Evolutionary conservation across 2,888 invertebrate species (phyloP).

Genomic region (Eupithecia subfuscata): DNA sequence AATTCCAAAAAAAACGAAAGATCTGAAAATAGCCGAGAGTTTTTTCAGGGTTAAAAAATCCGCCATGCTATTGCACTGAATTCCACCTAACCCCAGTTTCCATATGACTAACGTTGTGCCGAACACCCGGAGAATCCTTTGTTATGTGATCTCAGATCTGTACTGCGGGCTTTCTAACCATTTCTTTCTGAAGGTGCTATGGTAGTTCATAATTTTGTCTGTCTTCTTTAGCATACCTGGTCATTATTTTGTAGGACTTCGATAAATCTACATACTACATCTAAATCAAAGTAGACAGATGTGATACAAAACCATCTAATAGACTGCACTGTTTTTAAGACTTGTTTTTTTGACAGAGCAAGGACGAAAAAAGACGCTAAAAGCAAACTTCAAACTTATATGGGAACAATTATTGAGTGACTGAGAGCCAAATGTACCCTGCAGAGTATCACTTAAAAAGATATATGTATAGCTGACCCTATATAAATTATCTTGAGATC

Average conservation of each 20-base stretch:
- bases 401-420: not conserved
- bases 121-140: not conserved
- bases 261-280: not conserved
- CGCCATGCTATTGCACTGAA: too few relatives aligned
- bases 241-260: not conserved
- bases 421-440: not conserved
- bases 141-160: not conserved
- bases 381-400: not conserved
- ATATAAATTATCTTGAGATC: conserved; percentile 2
- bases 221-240: not conserved
- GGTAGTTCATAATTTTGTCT: too few relatives aligned
- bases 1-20: too few relatives aligned
- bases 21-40: too few relatives aligned
- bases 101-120: too few relatives aligned
- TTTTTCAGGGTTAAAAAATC: too few relatives aligned
- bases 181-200: too few relatives aligned
- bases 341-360: not conserved
- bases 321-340: not conserved
- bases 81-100: too few relatives aligned
- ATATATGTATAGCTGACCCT: not conserved
- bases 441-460: conserved; percentile 1
- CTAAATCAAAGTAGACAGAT: not conserved
- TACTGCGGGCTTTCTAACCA: not conserved
- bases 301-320: not conserved
- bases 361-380: not conserved